Conservation (phyloP, 2,113 vertebrate genomes). For the Chauna torquata region DNA sequence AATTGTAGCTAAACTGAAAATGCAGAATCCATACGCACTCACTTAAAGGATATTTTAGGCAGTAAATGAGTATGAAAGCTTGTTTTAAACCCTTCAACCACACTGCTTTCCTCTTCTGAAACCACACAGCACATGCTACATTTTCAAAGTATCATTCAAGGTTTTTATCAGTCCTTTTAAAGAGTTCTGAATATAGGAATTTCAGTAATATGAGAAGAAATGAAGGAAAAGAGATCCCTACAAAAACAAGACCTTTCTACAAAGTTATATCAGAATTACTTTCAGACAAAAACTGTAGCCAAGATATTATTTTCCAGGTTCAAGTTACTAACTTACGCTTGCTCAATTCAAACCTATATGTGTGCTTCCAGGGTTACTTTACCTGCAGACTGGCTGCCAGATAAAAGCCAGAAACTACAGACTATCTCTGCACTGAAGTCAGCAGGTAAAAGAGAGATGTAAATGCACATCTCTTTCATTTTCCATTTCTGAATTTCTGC, state of each 20-base stretch:
- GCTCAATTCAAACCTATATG: neutral
- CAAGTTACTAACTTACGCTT: neutral
- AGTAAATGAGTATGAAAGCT: constrained; percentile 30
- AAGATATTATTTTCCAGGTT: neutral
- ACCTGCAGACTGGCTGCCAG: neutral
- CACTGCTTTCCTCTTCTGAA: constrained; percentile 8
- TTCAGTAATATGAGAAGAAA: neutral
- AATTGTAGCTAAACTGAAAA: neutral
- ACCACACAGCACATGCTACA: neutral
- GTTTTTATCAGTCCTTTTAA: constrained; percentile 19
- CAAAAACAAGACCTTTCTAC: neutral
- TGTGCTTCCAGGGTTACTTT: neutral
- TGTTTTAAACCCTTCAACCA: constrained; percentile 13
- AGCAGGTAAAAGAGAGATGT: neutral
- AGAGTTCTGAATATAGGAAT: neutral
- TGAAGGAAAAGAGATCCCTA: neutral
- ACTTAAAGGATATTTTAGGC: constrained; percentile 10
- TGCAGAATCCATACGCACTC: neutral
- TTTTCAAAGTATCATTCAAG: constrained; percentile 21
- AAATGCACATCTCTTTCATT: neutral
- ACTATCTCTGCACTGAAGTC: neutral
- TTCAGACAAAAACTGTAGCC: neutral
- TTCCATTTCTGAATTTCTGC: neutral
- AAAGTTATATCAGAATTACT: neutral
- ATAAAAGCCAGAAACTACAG: neutral